Evolutionary conservation across 2,888 invertebrate species (phyloP).

Genomic region (Caenorhabditis sp.): DNA sequence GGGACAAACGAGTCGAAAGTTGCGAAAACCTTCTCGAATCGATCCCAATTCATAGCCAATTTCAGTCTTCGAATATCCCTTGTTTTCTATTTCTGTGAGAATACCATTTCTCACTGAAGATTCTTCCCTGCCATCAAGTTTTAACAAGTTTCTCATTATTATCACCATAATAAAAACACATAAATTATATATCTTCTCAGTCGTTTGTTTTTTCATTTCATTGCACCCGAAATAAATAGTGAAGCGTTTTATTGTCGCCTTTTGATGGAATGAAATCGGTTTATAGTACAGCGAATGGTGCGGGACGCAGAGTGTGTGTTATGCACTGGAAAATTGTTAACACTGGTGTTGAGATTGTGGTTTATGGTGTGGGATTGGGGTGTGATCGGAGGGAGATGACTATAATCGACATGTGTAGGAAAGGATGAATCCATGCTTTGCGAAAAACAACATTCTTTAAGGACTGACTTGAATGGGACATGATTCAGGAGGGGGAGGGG

Average conservation of each 20-base stretch:
- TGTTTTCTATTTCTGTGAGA: no score
- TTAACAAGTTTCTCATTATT: constrained; percentile 8
- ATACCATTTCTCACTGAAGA: no score
- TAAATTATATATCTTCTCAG: neutral
- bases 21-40: neutral
- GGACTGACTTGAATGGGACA: neutral
- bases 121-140: no score
- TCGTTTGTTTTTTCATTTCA: neutral
- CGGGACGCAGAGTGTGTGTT: neutral
- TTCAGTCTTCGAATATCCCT: no score
- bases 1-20: neutral
- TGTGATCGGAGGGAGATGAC: neutral
- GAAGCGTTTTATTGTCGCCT: constrained; percentile 6
- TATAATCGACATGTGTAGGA: neutral
- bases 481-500: neutral
- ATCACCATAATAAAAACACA: neutral
- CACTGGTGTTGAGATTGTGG: constrained; percentile 1
- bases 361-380: neutral
- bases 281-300: neutral
- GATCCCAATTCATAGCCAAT: neutral
- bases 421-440: neutral
- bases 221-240: no score
- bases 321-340: neutral
- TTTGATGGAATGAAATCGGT: neutral
- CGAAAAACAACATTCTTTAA: neutral